phyloP scores from a whole-genome alignment of 2,888 invertebrate species.

The Frankliniella intonsa region DNA sequence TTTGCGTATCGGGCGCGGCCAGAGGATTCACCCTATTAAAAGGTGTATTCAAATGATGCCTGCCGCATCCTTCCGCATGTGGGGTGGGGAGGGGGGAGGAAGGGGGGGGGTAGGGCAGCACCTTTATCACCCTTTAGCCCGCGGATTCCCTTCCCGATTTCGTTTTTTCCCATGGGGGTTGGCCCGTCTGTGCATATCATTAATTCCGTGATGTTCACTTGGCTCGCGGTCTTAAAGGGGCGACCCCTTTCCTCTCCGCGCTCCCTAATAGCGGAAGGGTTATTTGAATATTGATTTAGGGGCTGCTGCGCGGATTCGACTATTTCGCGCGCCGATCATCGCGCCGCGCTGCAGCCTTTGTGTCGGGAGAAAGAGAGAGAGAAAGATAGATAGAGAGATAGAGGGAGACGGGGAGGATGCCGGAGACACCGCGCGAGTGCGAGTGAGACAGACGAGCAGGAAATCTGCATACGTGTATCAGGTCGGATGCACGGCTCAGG shows the following conservation, averaged over 20 bases:
- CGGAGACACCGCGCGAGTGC: background rate
- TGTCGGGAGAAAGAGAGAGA: background rate
- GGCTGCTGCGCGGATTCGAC: constrained; percentile 3
- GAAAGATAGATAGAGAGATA: no score
- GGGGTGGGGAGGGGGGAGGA: background rate
- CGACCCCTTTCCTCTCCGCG: background rate
- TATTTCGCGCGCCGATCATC: background rate
- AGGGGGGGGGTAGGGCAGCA: background rate
- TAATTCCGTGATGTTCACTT: constrained; percentile 22
- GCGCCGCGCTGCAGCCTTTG: background rate
- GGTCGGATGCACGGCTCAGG: background rate
- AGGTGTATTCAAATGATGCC: constrained; percentile 24
- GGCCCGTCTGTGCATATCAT: constrained; percentile 9
- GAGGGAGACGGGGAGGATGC: background rate
- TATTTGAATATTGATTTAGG: constrained; percentile 25
- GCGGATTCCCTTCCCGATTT: background rate
- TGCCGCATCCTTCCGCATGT: no score
- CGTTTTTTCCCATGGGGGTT: constrained; percentile 19
- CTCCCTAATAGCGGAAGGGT: background rate
- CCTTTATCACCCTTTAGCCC: background rate
- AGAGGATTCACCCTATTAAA: constrained; percentile 25
- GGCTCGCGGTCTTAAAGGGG: constrained; percentile 18
- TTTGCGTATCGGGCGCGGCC: background rate
- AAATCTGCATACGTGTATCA: constrained; percentile 4
- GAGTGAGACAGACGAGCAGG: background rate